Evolutionary conservation across 2,797 vertebrate genomes (phyloP).

Genomic region (Manis pentadactyla): DNA sequence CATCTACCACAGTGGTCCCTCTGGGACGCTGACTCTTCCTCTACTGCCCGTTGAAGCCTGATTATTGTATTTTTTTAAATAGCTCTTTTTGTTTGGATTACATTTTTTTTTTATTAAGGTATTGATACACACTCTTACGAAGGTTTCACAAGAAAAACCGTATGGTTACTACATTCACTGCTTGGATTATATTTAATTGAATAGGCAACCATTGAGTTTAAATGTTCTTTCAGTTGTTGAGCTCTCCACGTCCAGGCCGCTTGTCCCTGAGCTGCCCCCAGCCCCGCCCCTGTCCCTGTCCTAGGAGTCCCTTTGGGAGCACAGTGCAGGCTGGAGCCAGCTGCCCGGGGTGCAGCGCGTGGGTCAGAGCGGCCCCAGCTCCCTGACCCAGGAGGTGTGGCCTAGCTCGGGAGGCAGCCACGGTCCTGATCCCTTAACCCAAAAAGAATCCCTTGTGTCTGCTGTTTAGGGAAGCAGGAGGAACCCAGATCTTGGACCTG

Average conservation of each 20-base stretch:
- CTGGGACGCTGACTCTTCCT: neutral
- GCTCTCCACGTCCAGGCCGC: neutral
- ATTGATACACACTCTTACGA: too few relatives aligned
- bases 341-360: neutral
- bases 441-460: neutral
- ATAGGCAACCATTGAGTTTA: too few relatives aligned
- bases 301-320: neutral
- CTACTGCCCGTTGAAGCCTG: neutral
- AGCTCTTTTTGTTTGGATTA: neutral
- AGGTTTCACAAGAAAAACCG: too few relatives aligned
- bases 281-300: neutral
- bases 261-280: too few relatives aligned
- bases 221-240: neutral
- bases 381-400: neutral
- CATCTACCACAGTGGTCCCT: rapidly evolving
- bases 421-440: neutral
- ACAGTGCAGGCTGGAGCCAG: rapidly evolving
- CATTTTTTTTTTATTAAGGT: neutral
- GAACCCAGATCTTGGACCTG: neutral
- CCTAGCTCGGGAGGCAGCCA: neutral
- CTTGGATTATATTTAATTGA: neutral
- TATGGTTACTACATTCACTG: too few relatives aligned
- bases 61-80: neutral
- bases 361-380: too few relatives aligned
- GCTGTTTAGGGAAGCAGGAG: neutral